Conservation (phyloP, 2,113 vertebrate species). For the Glareola pratincola region DNA sequence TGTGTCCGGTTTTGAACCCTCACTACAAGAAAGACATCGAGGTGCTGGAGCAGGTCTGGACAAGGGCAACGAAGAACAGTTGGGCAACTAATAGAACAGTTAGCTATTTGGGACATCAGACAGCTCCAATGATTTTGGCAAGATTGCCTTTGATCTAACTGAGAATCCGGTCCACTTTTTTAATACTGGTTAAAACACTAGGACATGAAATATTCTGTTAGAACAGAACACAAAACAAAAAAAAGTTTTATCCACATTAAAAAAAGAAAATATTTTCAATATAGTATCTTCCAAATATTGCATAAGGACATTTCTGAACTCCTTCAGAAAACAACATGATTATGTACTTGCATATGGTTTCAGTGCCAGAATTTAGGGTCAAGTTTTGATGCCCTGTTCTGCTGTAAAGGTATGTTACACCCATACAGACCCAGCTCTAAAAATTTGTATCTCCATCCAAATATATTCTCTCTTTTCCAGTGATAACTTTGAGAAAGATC, state of each 20-base stretch:
- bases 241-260: neutral
- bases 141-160: neutral
- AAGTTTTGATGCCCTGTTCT: neutral
- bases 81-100: too few relatives aligned
- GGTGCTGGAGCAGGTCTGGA: too few relatives aligned
- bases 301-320: neutral
- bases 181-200: neutral
- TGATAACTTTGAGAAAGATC: neutral
- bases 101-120: neutral
- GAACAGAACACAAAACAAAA: neutral
- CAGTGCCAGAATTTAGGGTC: neutral
- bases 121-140: neutral
- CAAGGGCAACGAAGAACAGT: too few relatives aligned
- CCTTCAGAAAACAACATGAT: neutral
- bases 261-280: neutral
- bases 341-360: neutral
- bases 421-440: neutral
- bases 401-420: neutral
- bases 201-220: neutral
- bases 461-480: neutral
- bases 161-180: neutral
- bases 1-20: too few relatives aligned
- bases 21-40: too few relatives aligned
- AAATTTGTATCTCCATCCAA: neutral
- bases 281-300: neutral